Evolutionary conservation across 1,140 invertebrate species (phyloP).

Genomic region (Sarcophaga peregrina): DNA sequence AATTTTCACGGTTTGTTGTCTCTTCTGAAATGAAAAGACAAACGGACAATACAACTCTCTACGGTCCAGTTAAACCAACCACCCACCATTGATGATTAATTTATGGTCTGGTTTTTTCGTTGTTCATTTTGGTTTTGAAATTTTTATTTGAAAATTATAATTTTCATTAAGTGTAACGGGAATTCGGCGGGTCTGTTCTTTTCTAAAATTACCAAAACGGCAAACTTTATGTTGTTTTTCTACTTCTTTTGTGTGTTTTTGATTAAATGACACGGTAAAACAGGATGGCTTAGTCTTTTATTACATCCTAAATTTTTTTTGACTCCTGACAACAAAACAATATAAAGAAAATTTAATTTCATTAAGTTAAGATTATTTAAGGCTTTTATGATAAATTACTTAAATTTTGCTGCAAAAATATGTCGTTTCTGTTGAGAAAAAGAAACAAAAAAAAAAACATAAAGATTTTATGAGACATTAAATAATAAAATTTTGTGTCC

Average conservation of each 20-base stretch:
- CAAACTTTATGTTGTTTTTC: neutral
- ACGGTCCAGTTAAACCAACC: neutral
- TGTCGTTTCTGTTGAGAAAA: no score
- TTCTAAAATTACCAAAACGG: neutral
- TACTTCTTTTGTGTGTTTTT: neutral
- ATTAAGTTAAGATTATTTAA: no score
- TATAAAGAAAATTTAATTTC: no score
- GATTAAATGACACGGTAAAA: neutral
- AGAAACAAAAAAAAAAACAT: no score
- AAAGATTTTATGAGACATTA: no score
- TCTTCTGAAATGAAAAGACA: no score
- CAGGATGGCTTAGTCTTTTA: neutral
- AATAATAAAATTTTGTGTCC: no score
- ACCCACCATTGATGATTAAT: neutral
- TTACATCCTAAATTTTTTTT: neutral
- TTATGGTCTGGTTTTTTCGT: neutral
- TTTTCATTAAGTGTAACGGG: neutral
- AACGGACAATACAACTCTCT: neutral
- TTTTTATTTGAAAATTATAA: constrained; percentile 21
- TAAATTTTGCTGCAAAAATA: neutral
- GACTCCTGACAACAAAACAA: neutral
- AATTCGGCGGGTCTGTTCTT: neutral
- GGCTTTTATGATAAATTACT: constrained; percentile 18
- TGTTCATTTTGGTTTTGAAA: neutral
- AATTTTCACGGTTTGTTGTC: no score